Percentiles rank a stretch among this genome's conserved stretches.
Evolutionary conservation across 2,113 vertebrate genomes (phyloP).

Genomic region (Copsychus sechellarum): DNA sequence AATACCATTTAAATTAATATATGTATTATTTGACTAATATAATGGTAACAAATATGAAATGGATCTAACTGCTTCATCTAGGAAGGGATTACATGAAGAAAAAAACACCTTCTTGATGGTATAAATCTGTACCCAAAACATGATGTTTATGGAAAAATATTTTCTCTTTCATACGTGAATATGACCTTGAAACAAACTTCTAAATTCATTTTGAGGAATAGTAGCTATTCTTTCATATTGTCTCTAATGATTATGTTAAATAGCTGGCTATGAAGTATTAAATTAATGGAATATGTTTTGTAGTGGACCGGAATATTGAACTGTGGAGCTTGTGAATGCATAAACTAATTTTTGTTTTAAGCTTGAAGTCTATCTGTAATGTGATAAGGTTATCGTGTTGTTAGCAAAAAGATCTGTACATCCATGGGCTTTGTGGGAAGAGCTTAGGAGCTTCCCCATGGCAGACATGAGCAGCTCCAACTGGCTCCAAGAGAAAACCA

Average conservation of each 20-base stretch:
- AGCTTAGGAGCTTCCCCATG: not conserved
- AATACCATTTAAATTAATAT: not conserved
- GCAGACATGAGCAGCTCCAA: rapidly evolving
- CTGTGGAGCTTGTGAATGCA: not conserved
- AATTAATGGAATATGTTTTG: not conserved
- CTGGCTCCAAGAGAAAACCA: not conserved
- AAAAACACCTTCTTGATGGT: rapidly evolving
- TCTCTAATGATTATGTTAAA: not conserved
- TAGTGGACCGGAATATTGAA: not conserved
- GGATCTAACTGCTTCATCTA: not conserved
- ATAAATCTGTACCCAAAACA: not conserved
- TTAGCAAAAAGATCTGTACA: not conserved
- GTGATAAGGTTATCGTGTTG: not conserved
- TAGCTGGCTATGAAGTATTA: not conserved
- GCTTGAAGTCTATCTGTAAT: not conserved
- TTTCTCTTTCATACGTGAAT: not conserved
- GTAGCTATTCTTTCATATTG: not conserved
- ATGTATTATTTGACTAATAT: not conserved
- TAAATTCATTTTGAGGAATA: not conserved
- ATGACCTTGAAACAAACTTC: not conserved
- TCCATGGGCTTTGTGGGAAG: not conserved
- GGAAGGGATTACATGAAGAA: not conserved
- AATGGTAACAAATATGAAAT: not conserved
- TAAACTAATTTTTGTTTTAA: not conserved
- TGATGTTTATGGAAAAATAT: not conserved